A percentile compares a stretch with the other conserved stretches of the same genome.
Evolutionary conservation across 2,113 vertebrate species (phyloP).

Genomic region (Petroica traversi): DNA sequence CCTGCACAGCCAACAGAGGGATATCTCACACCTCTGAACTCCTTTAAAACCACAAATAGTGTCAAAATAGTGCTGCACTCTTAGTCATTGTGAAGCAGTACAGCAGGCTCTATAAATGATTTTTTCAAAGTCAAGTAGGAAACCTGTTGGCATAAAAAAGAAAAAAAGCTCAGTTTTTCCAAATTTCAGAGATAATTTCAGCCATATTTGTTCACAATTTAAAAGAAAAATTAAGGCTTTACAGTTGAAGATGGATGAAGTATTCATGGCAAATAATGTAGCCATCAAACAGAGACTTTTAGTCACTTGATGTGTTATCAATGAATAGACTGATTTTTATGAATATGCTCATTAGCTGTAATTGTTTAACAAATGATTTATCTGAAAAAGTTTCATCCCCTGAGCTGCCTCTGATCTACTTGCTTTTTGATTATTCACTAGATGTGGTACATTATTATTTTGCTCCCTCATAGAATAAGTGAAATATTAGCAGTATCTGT

Average conservation of each 20-base stretch:
- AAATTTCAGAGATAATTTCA: slow-evolving; percentile 25
- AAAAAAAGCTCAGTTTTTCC: not conserved
- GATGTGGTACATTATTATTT: slow-evolving; percentile 1
- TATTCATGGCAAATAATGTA: slow-evolving; percentile 60
- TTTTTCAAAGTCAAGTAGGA: slow-evolving; percentile 2
- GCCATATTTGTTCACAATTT: not conserved
- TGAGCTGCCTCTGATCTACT: slow-evolving; percentile 32
- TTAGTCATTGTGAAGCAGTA: not conserved
- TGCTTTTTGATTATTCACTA: slow-evolving; percentile 32
- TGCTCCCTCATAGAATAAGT: slow-evolving; percentile 6
- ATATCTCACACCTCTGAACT: not conserved
- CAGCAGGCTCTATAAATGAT: not conserved
- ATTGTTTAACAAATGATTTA: slow-evolving; percentile 63
- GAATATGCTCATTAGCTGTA: slow-evolving; percentile 62
- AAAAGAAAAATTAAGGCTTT: slow-evolving; percentile 38
- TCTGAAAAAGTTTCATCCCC: slow-evolving; percentile 35
- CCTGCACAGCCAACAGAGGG: not conserved
- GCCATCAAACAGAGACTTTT: slow-evolving; percentile 39
- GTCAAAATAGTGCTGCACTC: not conserved
- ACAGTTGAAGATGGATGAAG: not conserved
- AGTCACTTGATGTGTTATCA: slow-evolving; percentile 47
- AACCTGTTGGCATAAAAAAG: not conserved
- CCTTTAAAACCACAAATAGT: not conserved
- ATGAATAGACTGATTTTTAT: slow-evolving; percentile 63
- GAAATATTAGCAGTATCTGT: slow-evolving; percentile 28